Conservation (phyloP, 2,113 vertebrate species). For the Poicephalus meyeri region DNA sequence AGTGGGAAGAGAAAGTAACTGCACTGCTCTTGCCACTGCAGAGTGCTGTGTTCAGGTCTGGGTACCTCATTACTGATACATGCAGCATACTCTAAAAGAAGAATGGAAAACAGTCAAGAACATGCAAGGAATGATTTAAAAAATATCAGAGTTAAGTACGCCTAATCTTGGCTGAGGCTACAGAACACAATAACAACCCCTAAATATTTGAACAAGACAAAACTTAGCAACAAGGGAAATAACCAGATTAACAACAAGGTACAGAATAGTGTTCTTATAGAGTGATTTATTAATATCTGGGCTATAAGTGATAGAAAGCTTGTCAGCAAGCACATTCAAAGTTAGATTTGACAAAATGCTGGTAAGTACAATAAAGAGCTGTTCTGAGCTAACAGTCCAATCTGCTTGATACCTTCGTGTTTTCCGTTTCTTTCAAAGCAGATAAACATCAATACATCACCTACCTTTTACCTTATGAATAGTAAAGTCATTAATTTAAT, state of each 20-base stretch:
- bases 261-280: not conserved
- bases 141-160: not conserved
- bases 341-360: not conserved
- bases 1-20: not conserved
- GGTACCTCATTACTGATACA: not conserved
- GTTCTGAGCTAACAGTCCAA: not conserved
- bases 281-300: not conserved
- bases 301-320: not conserved
- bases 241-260: not conserved
- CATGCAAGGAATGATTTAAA: not conserved
- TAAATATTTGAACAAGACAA: slow-evolving; percentile 34
- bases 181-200: not conserved
- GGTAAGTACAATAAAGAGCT: not conserved
- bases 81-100: not conserved
- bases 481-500: not conserved
- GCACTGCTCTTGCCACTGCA: not conserved
- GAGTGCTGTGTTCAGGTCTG: not conserved
- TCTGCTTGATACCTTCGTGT: not conserved
- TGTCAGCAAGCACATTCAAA: not conserved
- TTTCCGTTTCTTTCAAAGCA: not conserved
- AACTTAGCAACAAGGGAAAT: not conserved
- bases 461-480: not conserved
- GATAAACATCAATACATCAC: not conserved
- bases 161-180: not conserved
- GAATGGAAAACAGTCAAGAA: not conserved